Evolutionary conservation across 2,113 vertebrate genomes (phyloP).

Genomic region (Crotophaga sulcirostris): DNA sequence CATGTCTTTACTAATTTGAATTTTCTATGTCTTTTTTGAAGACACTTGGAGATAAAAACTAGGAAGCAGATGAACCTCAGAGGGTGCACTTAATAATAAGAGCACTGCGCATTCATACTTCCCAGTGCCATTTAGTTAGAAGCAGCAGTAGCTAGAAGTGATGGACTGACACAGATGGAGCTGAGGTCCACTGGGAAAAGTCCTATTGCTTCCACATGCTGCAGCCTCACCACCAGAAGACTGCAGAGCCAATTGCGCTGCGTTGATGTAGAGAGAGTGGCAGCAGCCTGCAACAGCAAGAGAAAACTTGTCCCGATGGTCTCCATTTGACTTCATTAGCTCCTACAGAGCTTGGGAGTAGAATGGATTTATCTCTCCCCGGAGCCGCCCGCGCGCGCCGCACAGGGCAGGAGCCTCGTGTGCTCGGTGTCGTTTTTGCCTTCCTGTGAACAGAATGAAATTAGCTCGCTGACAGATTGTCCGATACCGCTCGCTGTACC

Average conservation of each 20-base stretch:
- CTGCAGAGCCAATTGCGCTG: background rate
- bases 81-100: background rate
- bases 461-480: background rate
- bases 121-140: background rate
- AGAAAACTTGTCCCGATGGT: background rate
- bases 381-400: background rate
- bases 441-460: background rate
- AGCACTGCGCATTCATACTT: background rate
- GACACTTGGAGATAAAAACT: background rate
- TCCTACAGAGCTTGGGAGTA: background rate
- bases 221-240: background rate
- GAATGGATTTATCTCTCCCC: background rate
- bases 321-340: background rate
- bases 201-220: background rate
- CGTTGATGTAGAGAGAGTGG: background rate
- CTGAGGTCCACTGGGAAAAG: background rate
- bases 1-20: background rate
- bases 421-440: background rate
- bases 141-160: background rate
- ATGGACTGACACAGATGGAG: background rate
- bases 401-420: background rate
- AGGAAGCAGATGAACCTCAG: background rate
- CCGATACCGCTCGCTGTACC: background rate
- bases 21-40: background rate
- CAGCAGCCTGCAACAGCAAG: background rate